Evolutionary conservation across 2,113 vertebrate genomes (phyloP).

Genomic region (Charadrius vociferus): DNA sequence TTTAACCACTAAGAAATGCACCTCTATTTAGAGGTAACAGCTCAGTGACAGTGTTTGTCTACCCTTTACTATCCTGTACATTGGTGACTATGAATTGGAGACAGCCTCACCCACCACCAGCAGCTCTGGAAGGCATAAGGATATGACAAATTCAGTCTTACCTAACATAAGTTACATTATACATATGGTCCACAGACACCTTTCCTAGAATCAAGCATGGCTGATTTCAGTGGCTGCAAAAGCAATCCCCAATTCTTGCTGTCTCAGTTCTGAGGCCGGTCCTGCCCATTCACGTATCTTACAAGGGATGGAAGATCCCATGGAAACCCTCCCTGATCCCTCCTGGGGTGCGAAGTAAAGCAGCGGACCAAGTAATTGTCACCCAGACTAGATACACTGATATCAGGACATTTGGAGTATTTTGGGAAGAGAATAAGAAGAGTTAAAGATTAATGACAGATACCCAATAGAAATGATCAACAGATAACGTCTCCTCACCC

Average conservation of each 20-base stretch:
- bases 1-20: neutral
- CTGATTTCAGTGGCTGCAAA: neutral
- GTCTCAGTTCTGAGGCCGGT: neutral
- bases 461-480: neutral
- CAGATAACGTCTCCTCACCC: neutral
- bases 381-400: too few relatives aligned
- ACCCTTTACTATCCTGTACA: neutral
- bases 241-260: neutral
- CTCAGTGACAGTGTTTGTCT: neutral
- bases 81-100: neutral
- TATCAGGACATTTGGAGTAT: neutral
- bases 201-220: neutral
- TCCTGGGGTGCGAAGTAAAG: neutral
- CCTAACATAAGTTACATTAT: neutral
- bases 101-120: neutral
- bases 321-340: neutral
- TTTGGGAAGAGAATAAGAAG: neutral
- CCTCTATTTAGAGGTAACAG: neutral
- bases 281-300: rapidly evolving
- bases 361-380: neutral
- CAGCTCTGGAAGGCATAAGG: neutral
- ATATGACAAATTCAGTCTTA: neutral
- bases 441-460: neutral
- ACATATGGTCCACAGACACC: neutral
- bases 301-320: neutral